A percentile compares a stretch with the other conserved stretches of the same genome.
phyloP scores from a whole-genome alignment of 2,888 invertebrate species.

The Cancer borealis region DNA sequence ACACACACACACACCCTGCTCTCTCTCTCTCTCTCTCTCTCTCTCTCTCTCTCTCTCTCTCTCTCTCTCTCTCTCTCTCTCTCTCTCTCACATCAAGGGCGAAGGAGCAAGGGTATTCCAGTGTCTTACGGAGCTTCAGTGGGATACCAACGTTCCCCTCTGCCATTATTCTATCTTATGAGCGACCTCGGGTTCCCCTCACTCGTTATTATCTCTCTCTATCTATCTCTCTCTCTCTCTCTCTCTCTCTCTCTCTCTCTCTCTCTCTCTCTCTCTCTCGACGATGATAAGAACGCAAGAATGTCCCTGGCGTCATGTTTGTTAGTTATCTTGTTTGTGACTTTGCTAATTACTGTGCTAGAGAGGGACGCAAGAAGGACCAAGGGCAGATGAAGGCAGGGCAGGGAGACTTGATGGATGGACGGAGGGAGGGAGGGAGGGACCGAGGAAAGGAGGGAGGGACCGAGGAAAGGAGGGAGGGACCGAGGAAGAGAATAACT shows the following conservation, averaged over 20 bases:
- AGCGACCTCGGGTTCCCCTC: background rate
- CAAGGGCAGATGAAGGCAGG: background rate
- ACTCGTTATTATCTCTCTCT: background rate
- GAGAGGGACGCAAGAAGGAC: background rate
- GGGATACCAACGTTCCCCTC: background rate
- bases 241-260: too few relatives aligned
- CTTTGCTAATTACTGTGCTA: background rate
- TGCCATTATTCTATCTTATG: too few relatives aligned
- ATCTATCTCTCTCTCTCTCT: too few relatives aligned
- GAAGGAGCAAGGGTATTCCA: too few relatives aligned
- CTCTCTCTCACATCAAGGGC: background rate
- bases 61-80: background rate
- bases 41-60: too few relatives aligned
- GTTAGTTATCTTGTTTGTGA: conserved; percentile 5
- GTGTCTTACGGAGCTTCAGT: background rate
- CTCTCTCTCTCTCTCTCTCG: too few relatives aligned
- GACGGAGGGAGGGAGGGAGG: background rate
- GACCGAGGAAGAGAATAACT: background rate
- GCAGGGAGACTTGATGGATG: background rate
- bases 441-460: background rate
- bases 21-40: background rate
- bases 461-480: background rate
- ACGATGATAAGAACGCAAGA: conserved; percentile 19
- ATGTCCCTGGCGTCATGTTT: background rate
- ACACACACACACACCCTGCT: background rate